Percentiles rank a stretch among this genome's conserved stretches.
Conservation (phyloP, 2,888 invertebrate genomes). For the Thyatira batis region DNA sequence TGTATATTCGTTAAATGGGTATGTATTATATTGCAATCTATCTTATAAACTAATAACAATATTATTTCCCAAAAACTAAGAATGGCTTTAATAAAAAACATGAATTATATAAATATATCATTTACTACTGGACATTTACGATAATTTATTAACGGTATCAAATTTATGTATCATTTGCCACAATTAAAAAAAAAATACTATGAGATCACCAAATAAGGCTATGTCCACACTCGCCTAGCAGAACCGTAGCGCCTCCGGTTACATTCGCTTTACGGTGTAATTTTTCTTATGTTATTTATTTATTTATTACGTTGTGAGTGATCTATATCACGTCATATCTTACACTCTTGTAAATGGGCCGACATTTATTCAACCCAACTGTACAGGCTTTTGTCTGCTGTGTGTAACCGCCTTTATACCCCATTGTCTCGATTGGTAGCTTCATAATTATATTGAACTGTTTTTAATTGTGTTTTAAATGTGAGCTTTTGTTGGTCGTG, state of each 20-base stretch:
- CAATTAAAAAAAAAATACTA: constrained; percentile 3
- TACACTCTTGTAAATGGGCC: constrained; percentile 81
- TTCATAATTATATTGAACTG: constrained; percentile 9
- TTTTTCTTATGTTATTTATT: constrained; percentile 83
- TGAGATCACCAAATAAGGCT: constrained; percentile 6
- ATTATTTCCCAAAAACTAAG: too few relatives aligned
- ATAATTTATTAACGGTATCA: too few relatives aligned
- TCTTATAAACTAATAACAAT: too few relatives aligned
- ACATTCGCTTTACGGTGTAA: constrained; percentile 82
- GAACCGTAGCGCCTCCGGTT: constrained; percentile 72
- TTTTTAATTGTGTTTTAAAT: constrained; percentile 1
- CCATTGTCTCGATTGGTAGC: constrained; percentile 35
- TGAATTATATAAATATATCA: too few relatives aligned
- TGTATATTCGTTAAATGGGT: too few relatives aligned
- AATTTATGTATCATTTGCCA: too few relatives aligned
- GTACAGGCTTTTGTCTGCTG: constrained; percentile 29
- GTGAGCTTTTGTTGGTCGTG: neutral
- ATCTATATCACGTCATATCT: constrained; percentile 82
- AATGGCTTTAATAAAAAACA: too few relatives aligned
- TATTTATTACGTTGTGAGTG: constrained; percentile 81
- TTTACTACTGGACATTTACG: too few relatives aligned
- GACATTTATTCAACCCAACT: constrained; percentile 65
- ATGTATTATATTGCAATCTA: too few relatives aligned
- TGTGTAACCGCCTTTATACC: constrained; percentile 41
- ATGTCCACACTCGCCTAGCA: constrained; percentile 50